Base-by-base conservation (phyloP, 2,113 vertebrate genomes). In the Haemorhous mexicanus region DNA sequence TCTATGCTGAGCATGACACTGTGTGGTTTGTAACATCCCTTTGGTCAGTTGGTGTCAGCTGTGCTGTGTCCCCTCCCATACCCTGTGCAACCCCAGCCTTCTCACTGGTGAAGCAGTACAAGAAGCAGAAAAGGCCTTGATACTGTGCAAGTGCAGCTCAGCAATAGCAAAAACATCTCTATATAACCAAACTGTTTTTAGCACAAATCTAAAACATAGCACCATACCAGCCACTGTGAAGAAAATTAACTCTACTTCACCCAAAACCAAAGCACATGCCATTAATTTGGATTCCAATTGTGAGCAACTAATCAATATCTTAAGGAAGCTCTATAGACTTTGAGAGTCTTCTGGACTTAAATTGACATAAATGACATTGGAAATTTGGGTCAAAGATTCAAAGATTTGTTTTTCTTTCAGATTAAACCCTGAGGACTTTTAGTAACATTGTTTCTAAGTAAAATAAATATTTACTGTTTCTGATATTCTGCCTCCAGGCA, bases 401-500 rank as follows among this genome's bases (percentile, higher is more conserved):
- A 55, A 73, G 24, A 24, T 9, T 18, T 32, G 24, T 68, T 61
- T 79, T 72, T 56, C 27, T 64, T 95, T 72, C 84, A 55, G 75
- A 73, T 95, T 56, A 85, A 96, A 94, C 69, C 33, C 58, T 63
- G 35, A 94, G 56, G 84, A 79, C 39, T 81, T 85, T 94, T 66
- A 91, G 33, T 91, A 93, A 67, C 41, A 93, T 88, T 96, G 70
- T 95, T 96, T 96, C 84, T 83, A 95, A 96, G 61, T 86, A 95
- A 96, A 92, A 92, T 80, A 97, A 96, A 94, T 95, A 97, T 97
- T 98, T 98, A 96, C 93, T 89, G 44, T 52, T 88, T 95, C 82
- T 92, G 73, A 97, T 97, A 93, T 44, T 91, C 79, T 95, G 90
- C 81, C 94, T 96, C 50, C 88, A 89, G 78, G 67, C 66, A 95